Percentiles rank a stretch among this genome's conserved stretches.
phyloP scores from a whole-genome alignment of 2,797 vertebrate genomes.

The Amazona finschi region DNA sequence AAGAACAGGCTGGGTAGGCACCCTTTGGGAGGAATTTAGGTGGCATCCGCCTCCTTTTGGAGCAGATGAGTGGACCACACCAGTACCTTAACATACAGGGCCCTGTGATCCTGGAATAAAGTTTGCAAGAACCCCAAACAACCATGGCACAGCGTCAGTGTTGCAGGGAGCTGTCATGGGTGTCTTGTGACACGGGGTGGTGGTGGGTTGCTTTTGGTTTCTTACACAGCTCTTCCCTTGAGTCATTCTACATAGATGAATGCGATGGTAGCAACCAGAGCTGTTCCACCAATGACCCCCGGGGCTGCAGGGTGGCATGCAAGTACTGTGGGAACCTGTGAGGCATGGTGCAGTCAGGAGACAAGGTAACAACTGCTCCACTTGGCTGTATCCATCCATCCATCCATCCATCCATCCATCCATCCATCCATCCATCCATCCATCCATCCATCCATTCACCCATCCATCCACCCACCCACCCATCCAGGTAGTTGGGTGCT shows the following conservation, averaged over 20 bases:
- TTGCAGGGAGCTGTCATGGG: neutral
- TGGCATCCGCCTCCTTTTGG: neutral
- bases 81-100: neutral
- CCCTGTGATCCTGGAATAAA: neutral
- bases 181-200: accelerated
- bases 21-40: neutral
- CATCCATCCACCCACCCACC: neutral
- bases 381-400: neutral
- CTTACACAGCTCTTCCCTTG: neutral
- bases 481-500: neutral
- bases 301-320: accelerated
- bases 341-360: neutral
- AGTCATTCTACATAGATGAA: neutral
- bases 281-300: neutral
- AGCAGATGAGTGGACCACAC: neutral
- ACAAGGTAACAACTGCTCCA: neutral
- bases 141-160: accelerated
- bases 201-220: neutral
- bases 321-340: neutral
- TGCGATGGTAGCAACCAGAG: accelerated
- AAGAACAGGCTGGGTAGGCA: neutral
- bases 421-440: no score
- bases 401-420: neutral
- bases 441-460: neutral
- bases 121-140: neutral